A percentile compares a stretch with the other conserved stretches of the same genome.
phyloP scores from a whole-genome alignment of 2,888 invertebrate genomes.

The Cerceris rybyensis region DNA sequence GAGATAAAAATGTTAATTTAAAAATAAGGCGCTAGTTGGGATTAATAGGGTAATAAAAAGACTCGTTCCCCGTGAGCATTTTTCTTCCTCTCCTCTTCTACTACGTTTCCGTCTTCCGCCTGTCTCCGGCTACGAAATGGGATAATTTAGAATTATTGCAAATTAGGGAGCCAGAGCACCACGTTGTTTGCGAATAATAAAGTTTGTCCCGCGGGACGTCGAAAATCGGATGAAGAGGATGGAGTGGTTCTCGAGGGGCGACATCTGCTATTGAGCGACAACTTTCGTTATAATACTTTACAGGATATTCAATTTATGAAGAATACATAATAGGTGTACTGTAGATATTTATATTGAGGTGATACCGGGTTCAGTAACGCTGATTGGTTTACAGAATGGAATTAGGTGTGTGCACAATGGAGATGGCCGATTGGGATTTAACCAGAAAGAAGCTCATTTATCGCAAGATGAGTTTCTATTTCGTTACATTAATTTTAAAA shows the following conservation, averaged over 20 bases:
- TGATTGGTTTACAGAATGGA: no score
- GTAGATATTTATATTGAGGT: neutral
- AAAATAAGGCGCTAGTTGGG: slow-evolving; percentile 80
- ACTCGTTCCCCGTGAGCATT: slow-evolving; percentile 69
- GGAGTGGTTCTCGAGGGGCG: slow-evolving; percentile 25
- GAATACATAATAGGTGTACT: neutral
- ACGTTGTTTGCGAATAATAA: slow-evolving; percentile 72
- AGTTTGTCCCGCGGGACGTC: slow-evolving; percentile 61
- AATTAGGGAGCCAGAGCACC: slow-evolving; percentile 70
- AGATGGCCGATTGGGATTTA: no score
- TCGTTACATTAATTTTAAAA: no score
- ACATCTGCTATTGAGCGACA: slow-evolving; percentile 36
- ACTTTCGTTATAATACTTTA: slow-evolving; percentile 17
- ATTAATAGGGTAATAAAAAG: slow-evolving; percentile 80
- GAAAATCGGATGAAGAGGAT: slow-evolving; percentile 61
- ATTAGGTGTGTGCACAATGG: no score
- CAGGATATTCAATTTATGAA: slow-evolving; percentile 29
- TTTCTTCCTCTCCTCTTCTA: slow-evolving; percentile 66
- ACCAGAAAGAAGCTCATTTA: no score
- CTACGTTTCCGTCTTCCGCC: slow-evolving; percentile 62
- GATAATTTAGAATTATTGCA: slow-evolving; percentile 76
- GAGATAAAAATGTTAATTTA: slow-evolving; percentile 81
- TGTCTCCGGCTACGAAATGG: slow-evolving; percentile 69
- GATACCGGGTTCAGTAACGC: neutral
- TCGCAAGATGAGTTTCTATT: no score